phyloP scores from a whole-genome alignment of 1,140 invertebrate genomes.

The Rhyzopertha dominica region DNA sequence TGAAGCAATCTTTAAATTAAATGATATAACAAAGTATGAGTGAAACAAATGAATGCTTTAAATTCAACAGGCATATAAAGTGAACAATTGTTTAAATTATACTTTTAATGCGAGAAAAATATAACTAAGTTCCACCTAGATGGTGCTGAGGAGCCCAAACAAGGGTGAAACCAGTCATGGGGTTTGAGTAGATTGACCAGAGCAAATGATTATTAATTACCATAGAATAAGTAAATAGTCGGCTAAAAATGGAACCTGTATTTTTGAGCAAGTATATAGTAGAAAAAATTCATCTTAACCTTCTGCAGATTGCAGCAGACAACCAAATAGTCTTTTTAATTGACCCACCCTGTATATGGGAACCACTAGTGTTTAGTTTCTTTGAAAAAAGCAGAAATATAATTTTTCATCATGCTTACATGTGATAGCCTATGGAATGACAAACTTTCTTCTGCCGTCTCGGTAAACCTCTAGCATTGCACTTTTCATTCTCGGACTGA shows the following conservation, averaged over 20 bases:
- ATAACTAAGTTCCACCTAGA: no score
- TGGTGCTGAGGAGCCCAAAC: no score
- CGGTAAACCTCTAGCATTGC: constrained; percentile 19
- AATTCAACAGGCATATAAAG: no score
- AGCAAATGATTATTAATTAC: constrained; percentile 5
- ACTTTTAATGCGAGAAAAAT: no score
- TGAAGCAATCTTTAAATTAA: no score
- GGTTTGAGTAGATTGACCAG: constrained; percentile 5
- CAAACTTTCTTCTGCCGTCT: constrained; percentile 34
- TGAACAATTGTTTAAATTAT: no score
- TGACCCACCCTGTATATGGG: background rate
- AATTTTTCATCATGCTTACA: no score
- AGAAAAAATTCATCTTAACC: background rate
- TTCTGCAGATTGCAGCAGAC: background rate
- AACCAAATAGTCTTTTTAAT: background rate
- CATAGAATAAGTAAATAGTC: constrained; percentile 6
- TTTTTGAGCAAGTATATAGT: constrained; percentile 7
- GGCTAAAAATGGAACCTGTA: background rate
- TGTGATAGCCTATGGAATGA: constrained; percentile 35
- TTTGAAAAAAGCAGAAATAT: no score
- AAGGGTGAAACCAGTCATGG: no score
- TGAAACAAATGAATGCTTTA: no score
- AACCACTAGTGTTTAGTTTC: background rate
- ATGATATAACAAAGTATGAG: no score
- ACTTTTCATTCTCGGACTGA: constrained; percentile 12